Percentiles rank a stretch among this genome's conserved stretches.
Conservation (phyloP, 2,113 vertebrate genomes). For the Varanus komodoensis region DNA sequence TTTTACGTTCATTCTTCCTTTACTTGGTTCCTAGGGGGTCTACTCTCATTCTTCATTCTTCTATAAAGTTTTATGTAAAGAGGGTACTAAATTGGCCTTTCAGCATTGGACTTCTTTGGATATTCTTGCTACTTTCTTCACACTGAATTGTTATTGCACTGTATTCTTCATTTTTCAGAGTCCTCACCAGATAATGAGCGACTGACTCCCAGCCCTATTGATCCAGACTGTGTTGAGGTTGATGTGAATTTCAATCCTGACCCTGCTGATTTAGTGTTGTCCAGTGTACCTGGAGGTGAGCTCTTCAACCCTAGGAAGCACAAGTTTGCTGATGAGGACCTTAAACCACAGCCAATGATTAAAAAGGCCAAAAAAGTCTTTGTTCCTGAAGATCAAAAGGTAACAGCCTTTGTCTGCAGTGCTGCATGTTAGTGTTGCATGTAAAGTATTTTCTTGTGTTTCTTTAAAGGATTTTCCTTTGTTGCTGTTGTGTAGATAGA, state of each 20-base stretch:
- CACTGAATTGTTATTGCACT: constrained; percentile 47
- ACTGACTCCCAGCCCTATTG: constrained; percentile 86
- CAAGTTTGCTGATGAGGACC: constrained; percentile 94
- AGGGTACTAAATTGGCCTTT: not conserved
- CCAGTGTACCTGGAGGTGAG: constrained; percentile 95
- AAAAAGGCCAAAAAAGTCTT: constrained; percentile 99
- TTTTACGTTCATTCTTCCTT: not conserved
- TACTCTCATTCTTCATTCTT: not conserved
- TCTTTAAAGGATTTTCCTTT: not conserved
- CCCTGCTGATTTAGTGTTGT: constrained; percentile 94
- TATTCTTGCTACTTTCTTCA: not conserved
- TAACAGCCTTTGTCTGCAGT: constrained; percentile 67
- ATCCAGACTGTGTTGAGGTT: constrained; percentile 92
- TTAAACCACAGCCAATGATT: constrained; percentile 99
- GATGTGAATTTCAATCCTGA: constrained; percentile 95
- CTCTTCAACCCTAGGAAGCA: constrained; percentile 98
- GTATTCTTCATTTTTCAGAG: constrained; percentile 77
- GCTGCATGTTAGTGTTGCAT: not conserved
- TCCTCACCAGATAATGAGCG: constrained; percentile 80
- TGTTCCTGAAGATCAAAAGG: constrained; percentile 94
- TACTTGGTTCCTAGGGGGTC: not conserved
- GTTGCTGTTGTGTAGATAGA: not conserved
- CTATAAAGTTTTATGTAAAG: not conserved
- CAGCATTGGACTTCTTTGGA: not conserved
- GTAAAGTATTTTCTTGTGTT: constrained; percentile 3